phyloP scores from a whole-genome alignment of 2,888 invertebrate genomes.

The Phortica okadai region DNA sequence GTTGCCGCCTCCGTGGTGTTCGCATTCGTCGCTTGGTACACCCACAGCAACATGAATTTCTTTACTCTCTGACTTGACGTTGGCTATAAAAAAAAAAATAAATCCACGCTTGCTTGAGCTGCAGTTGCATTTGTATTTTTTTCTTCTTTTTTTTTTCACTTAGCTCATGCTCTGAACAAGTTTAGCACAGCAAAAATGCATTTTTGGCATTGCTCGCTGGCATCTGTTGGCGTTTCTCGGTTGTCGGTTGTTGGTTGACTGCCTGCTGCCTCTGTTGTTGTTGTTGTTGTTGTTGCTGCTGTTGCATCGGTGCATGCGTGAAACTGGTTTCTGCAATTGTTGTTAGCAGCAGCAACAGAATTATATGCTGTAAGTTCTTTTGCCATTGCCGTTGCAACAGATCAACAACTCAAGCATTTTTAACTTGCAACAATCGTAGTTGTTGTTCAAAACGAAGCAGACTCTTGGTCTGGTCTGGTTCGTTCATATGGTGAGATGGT shows the following conservation, averaged over 20 bases:
- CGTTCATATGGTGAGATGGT: not conserved
- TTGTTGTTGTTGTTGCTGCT: too few relatives aligned
- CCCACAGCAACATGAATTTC: slow-evolving; percentile 11
- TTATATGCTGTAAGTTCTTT: too few relatives aligned
- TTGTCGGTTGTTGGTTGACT: too few relatives aligned
- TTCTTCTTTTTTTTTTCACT: not conserved
- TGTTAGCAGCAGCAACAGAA: too few relatives aligned
- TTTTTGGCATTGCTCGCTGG: too few relatives aligned
- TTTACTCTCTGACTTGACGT: not conserved
- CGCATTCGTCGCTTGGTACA: not conserved
- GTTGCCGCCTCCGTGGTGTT: not conserved
- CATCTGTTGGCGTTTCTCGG: too few relatives aligned
- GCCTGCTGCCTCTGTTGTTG: too few relatives aligned
- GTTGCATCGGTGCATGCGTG: too few relatives aligned
- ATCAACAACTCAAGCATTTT: not conserved
- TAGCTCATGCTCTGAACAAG: not conserved
- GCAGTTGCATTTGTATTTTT: not conserved
- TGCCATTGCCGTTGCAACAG: too few relatives aligned
- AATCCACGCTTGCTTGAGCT: too few relatives aligned
- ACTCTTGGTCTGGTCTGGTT: slow-evolving; percentile 9
- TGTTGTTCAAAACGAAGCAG: not conserved
- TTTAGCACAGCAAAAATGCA: not conserved
- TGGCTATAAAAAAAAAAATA: too few relatives aligned
- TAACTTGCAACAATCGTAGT: not conserved
- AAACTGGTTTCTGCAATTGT: too few relatives aligned